Evolutionary conservation across 2,113 vertebrate genomes (phyloP), one percentile per base, ranked within the genome.

Genomic region (Microcebus griseorufus): DNA sequence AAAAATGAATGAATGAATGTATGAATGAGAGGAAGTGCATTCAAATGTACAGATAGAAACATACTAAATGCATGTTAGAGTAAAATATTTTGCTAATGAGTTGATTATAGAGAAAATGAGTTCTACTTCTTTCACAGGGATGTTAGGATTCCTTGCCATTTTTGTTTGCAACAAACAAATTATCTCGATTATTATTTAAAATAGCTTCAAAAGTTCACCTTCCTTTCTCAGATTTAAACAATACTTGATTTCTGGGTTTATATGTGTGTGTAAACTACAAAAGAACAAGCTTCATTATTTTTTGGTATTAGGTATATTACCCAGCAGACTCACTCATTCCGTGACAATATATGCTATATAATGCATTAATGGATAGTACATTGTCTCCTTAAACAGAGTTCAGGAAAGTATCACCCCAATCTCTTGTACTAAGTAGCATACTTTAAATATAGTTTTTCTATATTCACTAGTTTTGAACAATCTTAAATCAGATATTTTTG

Each of bases 151-250:
- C 6, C 25, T 93, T 95, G 72, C 51, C 39, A 89, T 53, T 86
- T 62, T 86, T 55, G 23, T 79, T 64, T 82, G 14, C 37, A 62
- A 70, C 45, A 69, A 88, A 78, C 8, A 23, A 78, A 70, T 76
- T 80, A 34, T 90, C 58, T 60, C 53, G 25, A 51, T 80, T 76
- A 60, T 39, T 93, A 39, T 81, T 58, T 29, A 29, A 90, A 84
- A 87, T 92, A 32, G 27, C 60, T 70, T 65, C 29, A 69, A 80
- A 14, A 96, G 18, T 97, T 92, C 22, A 62, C 32, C 79, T 94
- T 69, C 17, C 9, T 78, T 94, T 93, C 65, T 93, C 67, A 85
- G 37, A 55, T 53, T 70, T 90, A 92, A 92, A 75, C 65, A 62
- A 37, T 88, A 60, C 34, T 73, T 94, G 22, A 29, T 58, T 72